Base-by-base conservation (phyloP, 2,797 vertebrate genomes). In the Basileuterus tristriatus region DNA sequence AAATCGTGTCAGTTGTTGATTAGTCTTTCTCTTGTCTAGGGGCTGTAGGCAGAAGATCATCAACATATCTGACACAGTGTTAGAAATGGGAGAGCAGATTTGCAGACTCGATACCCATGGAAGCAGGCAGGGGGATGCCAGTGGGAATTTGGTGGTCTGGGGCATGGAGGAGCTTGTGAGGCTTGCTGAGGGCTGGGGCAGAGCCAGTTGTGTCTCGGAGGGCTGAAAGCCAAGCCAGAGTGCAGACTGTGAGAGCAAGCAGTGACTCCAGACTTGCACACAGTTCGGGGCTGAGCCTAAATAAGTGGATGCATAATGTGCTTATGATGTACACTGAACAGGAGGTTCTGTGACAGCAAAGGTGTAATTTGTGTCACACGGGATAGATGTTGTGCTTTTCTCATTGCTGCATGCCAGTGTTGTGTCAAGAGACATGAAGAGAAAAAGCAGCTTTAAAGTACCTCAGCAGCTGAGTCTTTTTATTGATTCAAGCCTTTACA, bases 401-500 rank as follows among this genome's bases (percentile, higher is more conserved):
- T 80, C 60, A 43, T 56, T 56, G 41, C 63, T 70, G 19, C 47
- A 34, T 70, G 87, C 63, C 50, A 18, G 34, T 21, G 59, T 11
- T 63, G 55, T 86, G 65, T 90, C 94, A 77, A 58, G 68, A 89
- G 82, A 50, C 37, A 24, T 1, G 34, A 84, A n/a, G 46, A 68
- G 81, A 55, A 82, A 81, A 87, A 89, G 26, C 34, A 47, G 50
- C 43, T 80, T 83, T 64, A n/a, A 85, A 80, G 86, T n/a, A 77
- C 74, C 78, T 94, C 52, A 64, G 75, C 46, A 67, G 56, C 2
- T 47, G 56, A 77, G 49, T 24, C 26, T 88, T 96, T 89, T 30
- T 71, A 82, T 92, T 62, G 88, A 90, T 90, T 92, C 41, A 62
- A 92, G 46, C 7, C 64, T 93, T 89, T 93, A 49, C 76, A 89